Percentiles rank a stretch among this genome's conserved stretches.
phyloP scores from a whole-genome alignment of 2,888 invertebrate species.

The Acanthoscelides obtectus region DNA sequence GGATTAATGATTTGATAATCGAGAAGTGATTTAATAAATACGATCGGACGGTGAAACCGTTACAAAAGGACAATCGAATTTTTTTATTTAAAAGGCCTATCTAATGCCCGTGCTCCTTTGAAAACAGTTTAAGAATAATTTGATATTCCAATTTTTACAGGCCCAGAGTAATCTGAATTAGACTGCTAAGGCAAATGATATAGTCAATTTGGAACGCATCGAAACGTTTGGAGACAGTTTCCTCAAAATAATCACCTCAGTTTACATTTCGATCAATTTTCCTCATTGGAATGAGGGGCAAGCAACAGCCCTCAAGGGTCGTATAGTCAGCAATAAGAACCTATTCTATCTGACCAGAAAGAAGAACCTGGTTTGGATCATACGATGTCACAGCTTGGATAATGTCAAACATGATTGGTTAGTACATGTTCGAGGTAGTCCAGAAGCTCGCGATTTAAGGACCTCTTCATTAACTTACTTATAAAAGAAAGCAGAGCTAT shows the following conservation, averaged over 20 bases:
- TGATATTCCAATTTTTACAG: constrained; percentile 24
- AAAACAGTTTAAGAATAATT: too few relatives aligned
- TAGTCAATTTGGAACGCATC: constrained; percentile 72
- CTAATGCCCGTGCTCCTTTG: too few relatives aligned
- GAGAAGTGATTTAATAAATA: too few relatives aligned
- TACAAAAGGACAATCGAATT: neutral
- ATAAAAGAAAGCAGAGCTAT: too few relatives aligned
- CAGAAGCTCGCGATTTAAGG: too few relatives aligned
- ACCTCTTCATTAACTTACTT: too few relatives aligned
- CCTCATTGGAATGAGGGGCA: constrained; percentile 71
- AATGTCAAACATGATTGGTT: neutral
- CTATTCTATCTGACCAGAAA: constrained; percentile 67
- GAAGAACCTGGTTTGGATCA: constrained; percentile 55
- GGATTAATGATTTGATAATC: too few relatives aligned
- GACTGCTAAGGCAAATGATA: constrained; percentile 66
- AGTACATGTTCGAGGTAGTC: neutral
- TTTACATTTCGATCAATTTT: constrained; percentile 68
- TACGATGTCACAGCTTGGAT: constrained; percentile 51
- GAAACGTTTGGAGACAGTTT: constrained; percentile 90
- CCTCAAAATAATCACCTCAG: constrained; percentile 72
- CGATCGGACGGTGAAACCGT: too few relatives aligned
- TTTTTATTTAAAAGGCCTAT: too few relatives aligned
- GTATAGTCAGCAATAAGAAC: constrained; percentile 79
- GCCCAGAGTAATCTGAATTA: constrained; percentile 51
- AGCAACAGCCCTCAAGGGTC: constrained; percentile 67